Conservation (phyloP, 1,140 invertebrate species). For the Harpegnathos saltator region DNA sequence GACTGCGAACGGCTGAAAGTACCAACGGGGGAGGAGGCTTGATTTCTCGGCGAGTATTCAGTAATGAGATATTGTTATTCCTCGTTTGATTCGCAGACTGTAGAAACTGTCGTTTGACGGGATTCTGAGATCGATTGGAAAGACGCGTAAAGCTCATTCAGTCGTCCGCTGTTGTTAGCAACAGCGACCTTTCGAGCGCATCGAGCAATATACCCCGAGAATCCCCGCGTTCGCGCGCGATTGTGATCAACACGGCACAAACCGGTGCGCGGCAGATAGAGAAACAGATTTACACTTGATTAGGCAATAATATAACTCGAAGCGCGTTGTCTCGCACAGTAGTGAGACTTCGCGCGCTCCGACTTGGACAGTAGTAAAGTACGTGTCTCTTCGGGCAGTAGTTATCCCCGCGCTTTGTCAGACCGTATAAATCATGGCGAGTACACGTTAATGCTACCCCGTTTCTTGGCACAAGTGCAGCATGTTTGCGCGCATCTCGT, state of each 20-base stretch:
- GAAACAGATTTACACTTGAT: conserved; percentile 23
- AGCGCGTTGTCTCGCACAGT: neutral
- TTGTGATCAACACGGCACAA: too few species aligned
- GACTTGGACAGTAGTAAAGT: neutral
- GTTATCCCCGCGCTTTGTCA: conserved; percentile 9
- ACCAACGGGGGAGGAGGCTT: too few species aligned
- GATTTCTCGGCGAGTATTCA: too few species aligned
- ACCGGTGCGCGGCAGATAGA: neutral
- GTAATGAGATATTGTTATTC: neutral
- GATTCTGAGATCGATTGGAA: neutral
- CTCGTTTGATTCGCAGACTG: neutral
- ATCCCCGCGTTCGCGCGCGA: too few species aligned
- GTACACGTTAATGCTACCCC: neutral
- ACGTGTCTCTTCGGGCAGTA: neutral
- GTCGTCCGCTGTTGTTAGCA: neutral
- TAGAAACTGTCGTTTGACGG: neutral
- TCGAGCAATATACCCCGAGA: conserved; percentile 26
- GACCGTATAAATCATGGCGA: neutral
- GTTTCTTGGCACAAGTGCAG: neutral
- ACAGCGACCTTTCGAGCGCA: conserved; percentile 10
- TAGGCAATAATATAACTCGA: conserved; percentile 29
- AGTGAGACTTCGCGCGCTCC: neutral
- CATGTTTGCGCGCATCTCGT: neutral
- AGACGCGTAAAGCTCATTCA: neutral
- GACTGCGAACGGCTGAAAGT: too few species aligned